Conservation (phyloP, 1,140 invertebrate genomes). For the Solenopsis fugax region DNA sequence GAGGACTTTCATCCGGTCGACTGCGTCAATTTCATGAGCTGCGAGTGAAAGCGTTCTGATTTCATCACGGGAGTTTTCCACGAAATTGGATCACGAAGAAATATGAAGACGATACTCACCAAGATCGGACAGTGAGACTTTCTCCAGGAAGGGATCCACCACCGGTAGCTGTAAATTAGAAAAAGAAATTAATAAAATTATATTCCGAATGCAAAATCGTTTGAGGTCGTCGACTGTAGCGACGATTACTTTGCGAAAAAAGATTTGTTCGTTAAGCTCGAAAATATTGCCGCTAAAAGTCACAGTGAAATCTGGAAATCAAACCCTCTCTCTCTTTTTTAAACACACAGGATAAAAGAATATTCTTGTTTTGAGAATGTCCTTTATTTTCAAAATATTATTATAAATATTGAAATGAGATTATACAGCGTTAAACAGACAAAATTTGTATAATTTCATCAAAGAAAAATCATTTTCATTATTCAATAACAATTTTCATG, state of each 20-base stretch:
- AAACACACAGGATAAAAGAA: too few species aligned
- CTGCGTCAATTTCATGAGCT: neutral
- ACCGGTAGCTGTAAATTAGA: slow-evolving; percentile 92
- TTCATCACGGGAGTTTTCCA: neutral
- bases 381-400: too few species aligned
- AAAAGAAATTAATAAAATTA: slow-evolving; percentile 40
- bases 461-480: too few species aligned
- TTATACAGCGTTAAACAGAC: too few species aligned
- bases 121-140: slow-evolving; percentile 93
- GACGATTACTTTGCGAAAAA: neutral
- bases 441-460: too few species aligned
- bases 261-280: neutral
- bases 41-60: neutral
- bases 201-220: neutral
- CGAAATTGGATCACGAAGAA: neutral
- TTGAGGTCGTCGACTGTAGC: neutral
- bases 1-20: neutral
- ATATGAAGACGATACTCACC: slow-evolving; percentile 88
- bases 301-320: neutral
- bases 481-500: too few species aligned
- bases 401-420: too few species aligned
- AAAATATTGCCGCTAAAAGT: neutral
- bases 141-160: slow-evolving; percentile 95
- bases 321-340: neutral
- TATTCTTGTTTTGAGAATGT: too few species aligned